Percentiles rank a stretch among this genome's conserved stretches.
phyloP scores from a whole-genome alignment of 2,888 invertebrate genomes.

The Caenorhabditis sinica region DNA sequence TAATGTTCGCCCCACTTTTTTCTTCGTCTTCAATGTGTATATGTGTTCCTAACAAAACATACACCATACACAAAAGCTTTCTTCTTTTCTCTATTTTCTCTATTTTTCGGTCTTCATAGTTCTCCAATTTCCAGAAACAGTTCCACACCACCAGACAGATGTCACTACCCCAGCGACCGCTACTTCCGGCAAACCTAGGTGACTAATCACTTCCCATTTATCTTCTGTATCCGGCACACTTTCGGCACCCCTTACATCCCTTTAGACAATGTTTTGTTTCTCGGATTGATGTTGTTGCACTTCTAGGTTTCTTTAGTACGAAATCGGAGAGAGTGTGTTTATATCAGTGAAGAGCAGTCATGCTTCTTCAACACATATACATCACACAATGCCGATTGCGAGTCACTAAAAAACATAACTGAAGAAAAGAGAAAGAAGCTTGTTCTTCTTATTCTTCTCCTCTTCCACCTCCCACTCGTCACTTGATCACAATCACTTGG shows the following conservation, averaged over 20 bases:
- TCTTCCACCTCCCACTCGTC: conserved; percentile 23
- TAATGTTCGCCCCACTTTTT: conserved; percentile 50
- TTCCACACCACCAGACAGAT: conserved; percentile 32
- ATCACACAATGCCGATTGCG: conserved; percentile 34
- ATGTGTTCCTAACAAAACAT: conserved; percentile 39
- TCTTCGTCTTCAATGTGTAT: conserved; percentile 24
- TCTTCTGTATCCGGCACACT: neutral
- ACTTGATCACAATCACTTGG: conserved; percentile 42
- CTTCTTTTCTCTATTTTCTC: conserved; percentile 11
- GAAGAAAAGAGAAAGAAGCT: conserved; percentile 45
- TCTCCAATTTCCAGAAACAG: conserved; percentile 32
- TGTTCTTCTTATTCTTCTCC: conserved; percentile 36
- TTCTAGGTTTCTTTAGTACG: conserved; percentile 45
- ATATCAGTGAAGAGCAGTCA: conserved; percentile 59
- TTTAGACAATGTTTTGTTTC: conserved; percentile 12
- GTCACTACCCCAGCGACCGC: conserved; percentile 58
- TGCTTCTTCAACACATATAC: conserved; percentile 38
- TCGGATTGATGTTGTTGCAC: conserved; percentile 42
- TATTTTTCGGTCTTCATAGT: conserved; percentile 18
- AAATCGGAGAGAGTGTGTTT: conserved; percentile 43
- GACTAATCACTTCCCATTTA: conserved; percentile 42
- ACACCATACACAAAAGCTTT: conserved; percentile 46
- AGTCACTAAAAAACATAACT: conserved; percentile 65
- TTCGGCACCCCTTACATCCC: neutral
- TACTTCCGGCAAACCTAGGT: conserved; percentile 62